These are phyloP conservation scores for Trissolcus basalis DNA, from an alignment of 1,140 invertebrate genomes.

Conservation along the genomic window DNA sequence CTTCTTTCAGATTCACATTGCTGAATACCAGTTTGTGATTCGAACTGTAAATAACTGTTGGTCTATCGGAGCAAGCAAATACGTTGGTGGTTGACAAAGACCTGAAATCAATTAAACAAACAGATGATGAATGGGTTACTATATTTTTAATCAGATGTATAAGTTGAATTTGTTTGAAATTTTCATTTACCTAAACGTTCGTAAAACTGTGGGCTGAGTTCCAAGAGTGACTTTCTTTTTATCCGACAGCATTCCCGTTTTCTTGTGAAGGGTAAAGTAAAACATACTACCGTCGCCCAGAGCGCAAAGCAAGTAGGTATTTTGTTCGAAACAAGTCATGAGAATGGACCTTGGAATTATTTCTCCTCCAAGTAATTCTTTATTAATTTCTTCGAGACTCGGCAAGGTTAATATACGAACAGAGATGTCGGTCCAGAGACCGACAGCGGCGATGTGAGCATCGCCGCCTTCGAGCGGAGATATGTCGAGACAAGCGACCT, in stretches of 20 bases:
- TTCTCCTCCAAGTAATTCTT: conserved; percentile 93
- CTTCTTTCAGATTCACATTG: conserved; percentile 98
- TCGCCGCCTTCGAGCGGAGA: conserved; percentile 84
- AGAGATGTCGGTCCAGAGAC: conserved; percentile 98
- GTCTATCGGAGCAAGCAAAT: conserved; percentile 98
- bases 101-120: conserved; percentile 64
- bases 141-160: too few relatives aligned
- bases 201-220: conserved; percentile 95
- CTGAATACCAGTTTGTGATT: conserved; percentile 99
- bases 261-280: conserved; percentile 91
- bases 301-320: conserved; percentile 93
- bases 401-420: conserved; percentile 89
- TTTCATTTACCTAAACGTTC: conserved; percentile 81
- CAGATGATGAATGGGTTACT: too few relatives aligned
- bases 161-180: too few relatives aligned
- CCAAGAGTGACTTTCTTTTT: conserved; percentile 96
- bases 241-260: conserved; percentile 84
- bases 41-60: conserved; percentile 98
- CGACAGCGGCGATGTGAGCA: conserved; percentile 90
- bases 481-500: conserved; percentile 97
- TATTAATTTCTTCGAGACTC: conserved; percentile 85
- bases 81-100: conserved; percentile 96
- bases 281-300: conserved; percentile 98
- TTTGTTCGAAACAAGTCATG: conserved; percentile 94
- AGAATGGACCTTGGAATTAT: conserved; percentile 97